Evolutionary conservation across 53 echinoderm and acorn worm species (phyloP).

Genomic region (Arbacia lixula): DNA sequence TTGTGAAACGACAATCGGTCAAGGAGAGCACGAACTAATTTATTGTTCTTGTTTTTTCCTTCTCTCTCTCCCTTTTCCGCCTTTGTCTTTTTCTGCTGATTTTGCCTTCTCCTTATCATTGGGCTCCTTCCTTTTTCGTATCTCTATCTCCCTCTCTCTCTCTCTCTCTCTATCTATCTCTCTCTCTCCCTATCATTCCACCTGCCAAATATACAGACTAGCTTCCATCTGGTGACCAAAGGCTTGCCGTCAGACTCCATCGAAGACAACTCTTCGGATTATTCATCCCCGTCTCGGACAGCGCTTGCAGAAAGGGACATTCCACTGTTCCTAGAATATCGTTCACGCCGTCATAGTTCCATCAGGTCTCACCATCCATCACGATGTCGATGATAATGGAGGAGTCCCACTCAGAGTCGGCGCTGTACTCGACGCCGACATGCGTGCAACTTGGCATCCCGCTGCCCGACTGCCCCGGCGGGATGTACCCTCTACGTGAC

Average conservation of each 20-base stretch:
- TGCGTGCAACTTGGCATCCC: conserved; percentile 98
- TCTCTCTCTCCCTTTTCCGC: no score
- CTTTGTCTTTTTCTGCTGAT: no score
- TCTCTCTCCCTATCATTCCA: no score
- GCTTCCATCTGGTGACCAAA: no score
- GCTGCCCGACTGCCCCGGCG: conserved; percentile 89
- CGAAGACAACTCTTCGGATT: background rate
- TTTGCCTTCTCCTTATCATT: no score
- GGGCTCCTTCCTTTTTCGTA: no score
- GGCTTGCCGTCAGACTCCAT: background rate
- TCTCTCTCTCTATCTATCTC: no score
- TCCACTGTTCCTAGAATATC: background rate
- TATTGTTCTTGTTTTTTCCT: no score
- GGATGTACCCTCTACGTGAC: conserved; percentile 89
- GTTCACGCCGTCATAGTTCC: background rate
- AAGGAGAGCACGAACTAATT: no score
- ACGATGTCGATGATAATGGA: conserved; percentile 64
- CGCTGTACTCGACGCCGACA: conserved; percentile 95
- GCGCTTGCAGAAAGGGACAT: background rate
- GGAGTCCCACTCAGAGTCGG: conserved; percentile 76
- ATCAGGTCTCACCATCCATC: background rate
- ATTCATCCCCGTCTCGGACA: background rate
- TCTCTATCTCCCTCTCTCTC: no score
- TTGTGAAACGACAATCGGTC: no score
- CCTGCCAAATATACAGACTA: no score